Conservation (phyloP, 1,140 invertebrate species). For the Nasonia giraulti region DNA sequence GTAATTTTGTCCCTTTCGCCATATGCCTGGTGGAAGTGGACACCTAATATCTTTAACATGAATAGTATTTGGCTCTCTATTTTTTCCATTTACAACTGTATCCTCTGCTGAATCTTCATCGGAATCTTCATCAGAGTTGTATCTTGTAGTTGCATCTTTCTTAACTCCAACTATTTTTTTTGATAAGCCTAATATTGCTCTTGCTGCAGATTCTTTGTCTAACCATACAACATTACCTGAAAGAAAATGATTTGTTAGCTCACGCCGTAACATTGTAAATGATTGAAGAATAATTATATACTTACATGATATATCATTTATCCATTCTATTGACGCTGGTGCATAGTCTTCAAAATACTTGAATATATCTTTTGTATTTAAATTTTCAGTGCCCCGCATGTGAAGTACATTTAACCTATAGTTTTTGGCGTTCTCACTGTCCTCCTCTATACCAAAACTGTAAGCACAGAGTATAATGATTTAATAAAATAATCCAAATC, state of each 20-base stretch:
- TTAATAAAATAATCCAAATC: slow-evolving; percentile 16
- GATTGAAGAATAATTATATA: neutral
- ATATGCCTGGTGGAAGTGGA: slow-evolving; percentile 82
- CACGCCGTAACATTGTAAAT: neutral
- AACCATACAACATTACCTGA: slow-evolving; percentile 86
- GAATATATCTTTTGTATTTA: slow-evolving; percentile 86
- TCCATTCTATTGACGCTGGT: slow-evolving; percentile 86
- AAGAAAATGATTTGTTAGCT: slow-evolving; percentile 40
- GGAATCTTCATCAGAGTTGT: slow-evolving; percentile 54
- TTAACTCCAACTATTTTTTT: slow-evolving; percentile 72
- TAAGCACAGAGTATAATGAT: slow-evolving; percentile 38
- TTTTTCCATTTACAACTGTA: slow-evolving; percentile 51
- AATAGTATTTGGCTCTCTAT: slow-evolving; percentile 63
- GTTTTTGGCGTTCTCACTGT: slow-evolving; percentile 76
- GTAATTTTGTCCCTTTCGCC: slow-evolving; percentile 81
- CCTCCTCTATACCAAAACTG: slow-evolving; percentile 79
- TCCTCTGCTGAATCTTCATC: slow-evolving; percentile 56
- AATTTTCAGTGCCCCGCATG: slow-evolving; percentile 83
- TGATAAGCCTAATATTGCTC: slow-evolving; percentile 80
- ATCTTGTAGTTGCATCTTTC: slow-evolving; percentile 47
- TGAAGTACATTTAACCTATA: slow-evolving; percentile 84
- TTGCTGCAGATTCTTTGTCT: slow-evolving; percentile 81
- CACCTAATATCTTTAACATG: slow-evolving; percentile 73
- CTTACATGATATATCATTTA: slow-evolving; percentile 85
- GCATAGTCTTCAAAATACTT: slow-evolving; percentile 85